Conservation (phyloP, 2,113 vertebrate genomes). For the Seriola aureovittata region DNA sequence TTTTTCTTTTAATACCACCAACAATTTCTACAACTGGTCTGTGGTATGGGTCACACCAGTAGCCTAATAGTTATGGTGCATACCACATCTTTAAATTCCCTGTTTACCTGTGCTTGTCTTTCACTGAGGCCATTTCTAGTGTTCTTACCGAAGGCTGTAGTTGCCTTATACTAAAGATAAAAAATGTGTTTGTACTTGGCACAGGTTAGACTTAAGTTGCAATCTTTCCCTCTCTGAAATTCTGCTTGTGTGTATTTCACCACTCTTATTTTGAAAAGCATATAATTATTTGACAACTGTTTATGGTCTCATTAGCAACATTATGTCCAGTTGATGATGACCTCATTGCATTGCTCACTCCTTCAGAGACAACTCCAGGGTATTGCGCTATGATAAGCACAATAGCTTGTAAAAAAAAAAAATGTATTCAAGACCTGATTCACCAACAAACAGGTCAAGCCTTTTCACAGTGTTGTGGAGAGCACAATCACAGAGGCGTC, state of each 20-base stretch:
- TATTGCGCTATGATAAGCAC: slow-evolving; percentile 41
- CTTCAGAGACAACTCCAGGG: slow-evolving; percentile 37
- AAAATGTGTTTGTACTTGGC: not conserved
- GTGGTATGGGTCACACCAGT: no score
- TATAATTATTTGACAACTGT: not conserved
- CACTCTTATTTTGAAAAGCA: not conserved
- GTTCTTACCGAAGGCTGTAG: not conserved
- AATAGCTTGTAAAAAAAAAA: slow-evolving; percentile 36
- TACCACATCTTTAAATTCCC: not conserved
- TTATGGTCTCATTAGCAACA: slow-evolving; percentile 5
- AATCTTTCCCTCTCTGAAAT: not conserved
- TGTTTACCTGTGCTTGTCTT: not conserved
- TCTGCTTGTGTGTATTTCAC: not conserved
- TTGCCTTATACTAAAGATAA: not conserved
- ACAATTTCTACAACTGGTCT: no score
- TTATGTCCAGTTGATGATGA: slow-evolving; percentile 35
- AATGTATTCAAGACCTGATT: slow-evolving; percentile 61
- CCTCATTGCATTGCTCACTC: slow-evolving; percentile 17
- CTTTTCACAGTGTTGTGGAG: slow-evolving; percentile 69
- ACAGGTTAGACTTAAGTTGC: not conserved
- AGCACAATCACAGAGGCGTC: slow-evolving; percentile 78
- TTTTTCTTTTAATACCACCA: no score
- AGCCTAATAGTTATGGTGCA: not conserved
- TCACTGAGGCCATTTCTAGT: not conserved
- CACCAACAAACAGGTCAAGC: slow-evolving; percentile 76